Evolutionary conservation across 2,888 invertebrate genomes (phyloP).

Genomic region (Chouioia cunea): DNA sequence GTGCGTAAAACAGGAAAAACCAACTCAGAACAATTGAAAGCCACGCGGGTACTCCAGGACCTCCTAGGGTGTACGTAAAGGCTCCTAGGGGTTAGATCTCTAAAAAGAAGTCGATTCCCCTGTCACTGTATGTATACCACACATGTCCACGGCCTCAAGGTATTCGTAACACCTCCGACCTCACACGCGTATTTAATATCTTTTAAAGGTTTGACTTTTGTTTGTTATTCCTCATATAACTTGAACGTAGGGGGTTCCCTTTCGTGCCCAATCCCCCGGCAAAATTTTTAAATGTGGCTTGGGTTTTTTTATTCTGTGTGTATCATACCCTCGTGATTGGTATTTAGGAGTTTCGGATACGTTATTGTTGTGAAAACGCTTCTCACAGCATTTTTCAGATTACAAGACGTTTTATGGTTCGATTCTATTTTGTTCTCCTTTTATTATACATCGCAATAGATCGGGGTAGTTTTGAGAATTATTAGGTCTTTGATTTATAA

Average conservation of each 20-base stretch:
- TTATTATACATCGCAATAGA: background rate
- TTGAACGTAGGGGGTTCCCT: conserved; percentile 31
- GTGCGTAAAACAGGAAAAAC: too few species aligned
- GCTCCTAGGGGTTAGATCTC: conserved; percentile 58
- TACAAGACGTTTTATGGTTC: conserved; percentile 28
- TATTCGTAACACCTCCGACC: too few species aligned
- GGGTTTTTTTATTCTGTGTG: conserved; percentile 8
- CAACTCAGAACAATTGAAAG: background rate
- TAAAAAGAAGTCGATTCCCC: conserved; percentile 59
- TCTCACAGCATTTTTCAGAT: conserved; percentile 41
- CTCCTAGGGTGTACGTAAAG: conserved; percentile 57
- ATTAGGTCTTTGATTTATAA: conserved; percentile 32
- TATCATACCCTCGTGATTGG: conserved; percentile 9
- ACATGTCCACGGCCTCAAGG: conserved; percentile 23
- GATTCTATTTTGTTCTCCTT: conserved; percentile 8
- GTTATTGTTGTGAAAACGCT: conserved; percentile 13
- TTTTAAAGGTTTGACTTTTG: conserved; percentile 53
- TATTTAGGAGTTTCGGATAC: conserved; percentile 14
- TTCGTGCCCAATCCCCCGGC: conserved; percentile 55
- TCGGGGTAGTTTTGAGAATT: too few species aligned
- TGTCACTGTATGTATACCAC: conserved; percentile 63
- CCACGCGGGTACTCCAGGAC: conserved; percentile 50
- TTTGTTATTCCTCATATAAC: conserved; percentile 30
- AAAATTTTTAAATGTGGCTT: conserved; percentile 52
- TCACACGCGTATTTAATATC: conserved; percentile 59